A percentile compares a stretch with the other conserved stretches of the same genome.
Evolutionary conservation across 2,797 vertebrate species (phyloP).

Genomic region (Enteromius argenteus): DNA sequence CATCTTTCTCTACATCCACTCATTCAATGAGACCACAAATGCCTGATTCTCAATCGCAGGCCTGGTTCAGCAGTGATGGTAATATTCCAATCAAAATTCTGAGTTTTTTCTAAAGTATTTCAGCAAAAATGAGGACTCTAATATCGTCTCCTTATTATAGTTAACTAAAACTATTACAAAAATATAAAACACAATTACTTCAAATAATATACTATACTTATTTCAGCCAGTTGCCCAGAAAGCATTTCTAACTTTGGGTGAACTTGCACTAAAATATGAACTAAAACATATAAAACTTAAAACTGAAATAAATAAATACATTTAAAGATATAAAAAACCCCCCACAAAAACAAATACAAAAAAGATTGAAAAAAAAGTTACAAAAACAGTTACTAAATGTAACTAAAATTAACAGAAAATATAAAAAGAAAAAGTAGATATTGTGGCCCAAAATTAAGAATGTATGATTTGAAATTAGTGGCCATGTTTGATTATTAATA

Average conservation of each 20-base stretch:
- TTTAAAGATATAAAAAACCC: no score
- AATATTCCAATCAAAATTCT: conserved; percentile 3
- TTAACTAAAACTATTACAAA: background rate
- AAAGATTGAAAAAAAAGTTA: no score
- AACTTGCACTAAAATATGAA: background rate
- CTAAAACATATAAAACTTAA: no score
- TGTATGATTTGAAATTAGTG: background rate
- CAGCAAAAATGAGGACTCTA: background rate
- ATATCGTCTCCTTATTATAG: background rate
- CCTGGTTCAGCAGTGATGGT: conserved; percentile 91
- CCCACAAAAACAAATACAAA: no score
- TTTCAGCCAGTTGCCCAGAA: background rate
- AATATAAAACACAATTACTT: background rate
- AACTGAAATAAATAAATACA: background rate
- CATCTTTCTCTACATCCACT: conserved; percentile 74
- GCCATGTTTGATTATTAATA: no score
- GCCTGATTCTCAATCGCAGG: conserved; percentile 81
- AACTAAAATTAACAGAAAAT: no score
- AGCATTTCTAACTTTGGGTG: background rate
- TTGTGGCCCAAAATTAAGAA: background rate
- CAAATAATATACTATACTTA: background rate
- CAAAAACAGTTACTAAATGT: no score
- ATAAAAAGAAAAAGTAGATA: background rate
- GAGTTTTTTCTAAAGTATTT: conserved; percentile 5
- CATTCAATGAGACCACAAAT: conserved; percentile 79